These are phyloP conservation scores for Pygoscelis adeliae DNA, from an alignment of 2,113 vertebrate genomes.

Conservation along the genomic window DNA sequence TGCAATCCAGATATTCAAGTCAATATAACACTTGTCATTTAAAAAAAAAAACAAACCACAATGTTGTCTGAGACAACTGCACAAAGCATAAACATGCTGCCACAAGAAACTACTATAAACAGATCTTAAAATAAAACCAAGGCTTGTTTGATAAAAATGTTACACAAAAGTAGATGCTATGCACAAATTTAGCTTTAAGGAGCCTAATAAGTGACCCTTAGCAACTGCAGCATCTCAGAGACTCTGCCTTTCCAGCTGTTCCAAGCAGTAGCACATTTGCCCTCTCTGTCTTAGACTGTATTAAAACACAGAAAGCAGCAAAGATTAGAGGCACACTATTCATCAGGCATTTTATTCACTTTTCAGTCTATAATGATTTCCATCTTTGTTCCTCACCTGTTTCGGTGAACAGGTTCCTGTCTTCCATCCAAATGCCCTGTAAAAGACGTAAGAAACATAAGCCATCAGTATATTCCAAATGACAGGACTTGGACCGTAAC, in stretches of 20 bases:
- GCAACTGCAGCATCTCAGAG: neutral
- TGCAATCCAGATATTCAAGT: neutral
- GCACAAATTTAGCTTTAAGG: neutral
- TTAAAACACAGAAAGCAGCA: neutral
- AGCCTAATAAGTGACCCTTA: neutral
- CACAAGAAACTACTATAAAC: neutral
- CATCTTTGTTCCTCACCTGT: neutral
- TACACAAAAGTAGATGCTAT: neutral
- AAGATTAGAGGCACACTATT: neutral
- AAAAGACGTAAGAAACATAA: neutral
- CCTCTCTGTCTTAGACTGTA: neutral
- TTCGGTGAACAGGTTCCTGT: neutral
- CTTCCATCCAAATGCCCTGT: neutral
- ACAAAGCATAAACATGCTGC: neutral
- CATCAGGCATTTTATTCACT: neutral
- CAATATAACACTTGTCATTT: neutral
- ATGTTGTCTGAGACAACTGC: neutral
- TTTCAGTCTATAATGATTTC: neutral
- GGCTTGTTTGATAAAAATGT: neutral
- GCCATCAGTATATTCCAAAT: neutral
- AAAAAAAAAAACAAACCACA: neutral
- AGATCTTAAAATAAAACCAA: neutral
- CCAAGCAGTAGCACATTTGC: neutral
- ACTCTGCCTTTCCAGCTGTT: neutral
- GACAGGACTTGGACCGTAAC: neutral